Base-by-base conservation (phyloP, 1,140 invertebrate genomes). In the Chymomyza costata region DNA sequence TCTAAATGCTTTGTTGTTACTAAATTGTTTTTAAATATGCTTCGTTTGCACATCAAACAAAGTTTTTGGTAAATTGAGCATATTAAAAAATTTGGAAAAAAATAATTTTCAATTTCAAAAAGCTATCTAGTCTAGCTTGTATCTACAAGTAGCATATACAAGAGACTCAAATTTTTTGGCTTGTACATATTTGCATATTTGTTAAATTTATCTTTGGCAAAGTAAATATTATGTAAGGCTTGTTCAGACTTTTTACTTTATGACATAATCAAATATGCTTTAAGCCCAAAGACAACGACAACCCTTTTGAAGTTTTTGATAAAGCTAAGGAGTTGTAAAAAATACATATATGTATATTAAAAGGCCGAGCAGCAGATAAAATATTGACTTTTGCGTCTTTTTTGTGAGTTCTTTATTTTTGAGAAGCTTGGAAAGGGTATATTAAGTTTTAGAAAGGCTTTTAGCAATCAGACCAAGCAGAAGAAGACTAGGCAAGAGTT, bases 241-340 rank as follows among this genome's bases (percentile, higher is more conserved):
- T 2, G 15, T 44, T 28, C n/a, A n/a, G n/a, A n/a, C n/a, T n/a
- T n/a, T n/a, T n/a, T 78, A 71, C 80, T 78, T 80, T 56, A 61
- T 67, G 71, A 80, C 71, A 78, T 78, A 78, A 78, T 78, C 73
- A 78, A 80, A 78, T 78, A 78, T 78, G 71, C 71, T 66, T 78
- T 71, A 76, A 76, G 71, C 71, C 53, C 71, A 64, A 69, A 25
- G 31, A 25, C 58, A 68, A 58, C 52, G 67, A 56, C 52, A 76
- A 76, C 71, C 71, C 71, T 66, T 76, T 78, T 71, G 62, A 80
- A 66, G 66, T 76, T 54, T 44, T 57, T 56, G 40, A 25, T n/a
- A n/a, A n/a, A n/a, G n/a, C n/a, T n/a, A n/a, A n/a, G n/a, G n/a
- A n/a, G n/a, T n/a, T n/a, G n/a, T n/a, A n/a, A n/a, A n/a, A n/a